Percentiles rank a stretch among this genome's conserved stretches.
phyloP scores from a whole-genome alignment of 2,113 vertebrate species.

The Phrynocephalus versicolor region DNA sequence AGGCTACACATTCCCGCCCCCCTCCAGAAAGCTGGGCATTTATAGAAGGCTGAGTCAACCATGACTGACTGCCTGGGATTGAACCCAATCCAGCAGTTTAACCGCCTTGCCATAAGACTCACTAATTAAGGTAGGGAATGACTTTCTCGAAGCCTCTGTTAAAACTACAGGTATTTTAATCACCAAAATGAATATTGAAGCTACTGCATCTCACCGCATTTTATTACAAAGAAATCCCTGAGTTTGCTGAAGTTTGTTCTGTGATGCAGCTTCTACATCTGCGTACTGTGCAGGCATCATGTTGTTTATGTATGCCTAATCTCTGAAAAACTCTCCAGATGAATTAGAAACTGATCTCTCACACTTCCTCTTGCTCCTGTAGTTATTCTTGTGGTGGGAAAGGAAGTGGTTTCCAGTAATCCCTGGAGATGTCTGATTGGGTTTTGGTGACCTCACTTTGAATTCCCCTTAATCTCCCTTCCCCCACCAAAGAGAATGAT shows the following conservation, averaged over 20 bases:
- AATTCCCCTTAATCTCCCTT: slow-evolving; percentile 25
- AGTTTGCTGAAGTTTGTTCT: background rate
- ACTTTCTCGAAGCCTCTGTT: background rate
- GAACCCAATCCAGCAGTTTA: no score
- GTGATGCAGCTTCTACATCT: background rate
- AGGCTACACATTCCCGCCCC: no score
- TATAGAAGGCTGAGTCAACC: no score
- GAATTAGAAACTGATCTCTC: slow-evolving; percentile 1
- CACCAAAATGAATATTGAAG: background rate
- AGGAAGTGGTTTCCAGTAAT: slow-evolving; percentile 26
- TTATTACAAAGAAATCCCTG: background rate
- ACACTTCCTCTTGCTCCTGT: slow-evolving; percentile 6
- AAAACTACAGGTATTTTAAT: background rate
- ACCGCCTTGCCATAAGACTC: no score
- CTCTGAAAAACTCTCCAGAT: background rate
- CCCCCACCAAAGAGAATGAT: slow-evolving; percentile 19
- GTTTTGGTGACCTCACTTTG: slow-evolving; percentile 39
- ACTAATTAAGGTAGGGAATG: background rate
- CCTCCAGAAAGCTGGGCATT: no score
- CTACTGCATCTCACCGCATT: background rate
- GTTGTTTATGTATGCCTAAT: background rate
- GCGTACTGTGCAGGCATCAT: background rate
- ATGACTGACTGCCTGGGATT: no score
- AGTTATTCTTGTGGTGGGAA: slow-evolving; percentile 1
- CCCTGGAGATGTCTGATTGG: slow-evolving; percentile 38